phyloP scores from a whole-genome alignment of 1,140 invertebrate species.

The Orchesella cincta region DNA sequence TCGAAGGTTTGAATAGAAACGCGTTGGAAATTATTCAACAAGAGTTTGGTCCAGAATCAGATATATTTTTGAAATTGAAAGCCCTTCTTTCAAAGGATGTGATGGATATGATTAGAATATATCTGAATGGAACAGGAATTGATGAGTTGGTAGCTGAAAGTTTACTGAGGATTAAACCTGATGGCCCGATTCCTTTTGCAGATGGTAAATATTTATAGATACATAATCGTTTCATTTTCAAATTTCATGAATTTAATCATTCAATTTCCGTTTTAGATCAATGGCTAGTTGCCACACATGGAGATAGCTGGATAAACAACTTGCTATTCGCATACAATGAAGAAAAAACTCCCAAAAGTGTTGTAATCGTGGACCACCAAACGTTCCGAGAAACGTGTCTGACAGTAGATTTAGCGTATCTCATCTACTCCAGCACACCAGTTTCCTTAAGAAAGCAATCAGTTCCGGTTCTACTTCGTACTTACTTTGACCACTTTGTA shows the following conservation, averaged over 20 bases:
- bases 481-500: not conserved
- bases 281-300: slow-evolving; percentile 58
- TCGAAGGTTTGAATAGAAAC: not conserved
- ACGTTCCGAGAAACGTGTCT: slow-evolving; percentile 35
- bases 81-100: not conserved
- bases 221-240: not conserved
- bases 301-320: slow-evolving; percentile 57
- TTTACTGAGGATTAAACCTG: not conserved
- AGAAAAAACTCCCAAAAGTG: slow-evolving; percentile 52
- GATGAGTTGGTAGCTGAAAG: not conserved
- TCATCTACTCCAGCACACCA: slow-evolving; percentile 40
- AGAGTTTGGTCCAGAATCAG: not conserved
- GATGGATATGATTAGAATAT: not conserved
- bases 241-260: not conserved
- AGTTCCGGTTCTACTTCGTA: not conserved
- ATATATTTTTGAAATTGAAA: not conserved
- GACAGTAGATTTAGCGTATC: slow-evolving; percentile 40
- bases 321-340: slow-evolving; percentile 59
- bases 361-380: slow-evolving; percentile 46
- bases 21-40: not conserved
- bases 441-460: slow-evolving; percentile 23
- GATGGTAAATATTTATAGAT: slow-evolving; percentile 34
- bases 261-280: not conserved
- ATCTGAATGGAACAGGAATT: not conserved
- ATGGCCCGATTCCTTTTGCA: not conserved